Evolutionary conservation across 1,140 invertebrate genomes (phyloP).

Genomic region (Ridgeia piscesae): DNA sequence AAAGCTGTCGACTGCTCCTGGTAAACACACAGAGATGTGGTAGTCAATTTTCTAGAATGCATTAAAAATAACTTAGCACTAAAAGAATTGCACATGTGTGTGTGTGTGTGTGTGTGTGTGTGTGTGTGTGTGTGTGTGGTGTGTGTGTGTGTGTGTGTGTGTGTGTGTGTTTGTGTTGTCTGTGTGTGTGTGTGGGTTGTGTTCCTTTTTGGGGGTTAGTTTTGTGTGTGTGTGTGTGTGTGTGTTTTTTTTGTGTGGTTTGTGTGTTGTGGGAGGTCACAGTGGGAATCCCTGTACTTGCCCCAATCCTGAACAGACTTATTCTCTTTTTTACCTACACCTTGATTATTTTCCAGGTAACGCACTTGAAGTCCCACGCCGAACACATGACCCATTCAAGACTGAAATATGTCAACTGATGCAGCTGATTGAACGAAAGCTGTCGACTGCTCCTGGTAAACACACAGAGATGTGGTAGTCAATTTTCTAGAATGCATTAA

Average conservation of each 20-base stretch:
- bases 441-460: neutral
- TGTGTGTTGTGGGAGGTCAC: too few relatives aligned
- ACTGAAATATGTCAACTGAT: slow-evolving; percentile 28
- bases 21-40: neutral
- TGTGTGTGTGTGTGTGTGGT: too few relatives aligned
- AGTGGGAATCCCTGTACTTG: neutral
- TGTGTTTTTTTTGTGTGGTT: too few relatives aligned
- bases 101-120: too few relatives aligned
- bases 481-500: neutral
- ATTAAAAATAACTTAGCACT: too few relatives aligned
- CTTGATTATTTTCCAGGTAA: slow-evolving; percentile 31
- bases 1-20: neutral
- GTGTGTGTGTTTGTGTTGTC: too few relatives aligned
- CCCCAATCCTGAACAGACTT: too few relatives aligned
- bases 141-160: too few relatives aligned
- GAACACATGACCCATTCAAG: slow-evolving; percentile 30
- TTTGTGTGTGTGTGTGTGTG: too few relatives aligned
- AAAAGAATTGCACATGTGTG: too few relatives aligned
- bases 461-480: neutral
- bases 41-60: neutral
- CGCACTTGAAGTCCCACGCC: neutral
- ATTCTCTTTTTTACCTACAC: slow-evolving; percentile 29
- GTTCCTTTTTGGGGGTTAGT: too few relatives aligned
- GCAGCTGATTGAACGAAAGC: slow-evolving; percentile 29
- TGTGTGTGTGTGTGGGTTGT: too few relatives aligned